Evolutionary conservation across 2,797 vertebrate species (phyloP), one percentile per base, ranked within the genome.

Genomic region (Sebastes steindachneri): DNA sequence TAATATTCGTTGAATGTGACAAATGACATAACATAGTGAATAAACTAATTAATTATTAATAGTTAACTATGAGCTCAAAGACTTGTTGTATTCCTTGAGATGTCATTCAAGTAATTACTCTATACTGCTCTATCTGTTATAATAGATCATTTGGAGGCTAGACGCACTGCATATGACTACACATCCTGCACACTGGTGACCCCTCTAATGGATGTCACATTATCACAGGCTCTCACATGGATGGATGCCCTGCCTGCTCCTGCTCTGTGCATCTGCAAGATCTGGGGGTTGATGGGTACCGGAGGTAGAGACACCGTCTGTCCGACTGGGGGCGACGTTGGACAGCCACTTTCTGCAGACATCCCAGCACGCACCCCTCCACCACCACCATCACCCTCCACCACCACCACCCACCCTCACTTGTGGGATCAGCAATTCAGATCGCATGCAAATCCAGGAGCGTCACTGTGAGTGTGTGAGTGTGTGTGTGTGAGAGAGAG

Each of bases 361-460:
- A 69, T 67, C 82, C 37, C 58, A 29, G 19, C 75, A 8, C 7
- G 45, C 84, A 73, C 66, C 67, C 84, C 80, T 68, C 73, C 73
- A 6, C 37, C 37, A 41, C 37, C 37, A 41, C 37, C 37, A 41
- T 6, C 37, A 41, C 37, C 37, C 37, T 41, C 37, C 37, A 41
- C 37, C 37, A 41, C 29, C 17, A 5, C 14, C 28, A 29, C 7
- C 65, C 87, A 80, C 79, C 84, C 83, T 79, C 93, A 89, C 90
- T 90, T 82, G 84, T 94, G 92, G 95, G 93, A 97, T 97, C 96
- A 96, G 95, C 96, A 94, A 97, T 97, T 97, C 96, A 96, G 96
- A 97, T 96, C 90, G 91, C 94, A 97, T 95, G 96, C 96, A 96
- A 96, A 97, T 96, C 73, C 65, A 29, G 76, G 86, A 89, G 91